phyloP scores from a whole-genome alignment of 2,797 vertebrate species.

The Chromis chromis region DNA sequence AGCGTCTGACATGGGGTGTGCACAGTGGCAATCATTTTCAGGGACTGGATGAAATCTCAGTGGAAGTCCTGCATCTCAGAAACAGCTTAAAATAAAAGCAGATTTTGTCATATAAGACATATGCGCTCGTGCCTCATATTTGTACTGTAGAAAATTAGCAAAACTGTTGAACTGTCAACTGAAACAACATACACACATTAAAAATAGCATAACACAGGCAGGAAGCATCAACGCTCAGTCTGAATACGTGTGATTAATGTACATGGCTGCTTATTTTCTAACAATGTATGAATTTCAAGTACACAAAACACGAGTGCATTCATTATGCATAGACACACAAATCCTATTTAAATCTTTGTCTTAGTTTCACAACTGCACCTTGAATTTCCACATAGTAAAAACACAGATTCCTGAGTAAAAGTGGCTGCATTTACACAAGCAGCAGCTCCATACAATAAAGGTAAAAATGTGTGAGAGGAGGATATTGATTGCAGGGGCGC shows the following conservation, averaged over 20 bases:
- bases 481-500: conserved; percentile 59
- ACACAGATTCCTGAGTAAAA: background rate
- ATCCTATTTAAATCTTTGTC: background rate
- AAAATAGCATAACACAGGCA: background rate
- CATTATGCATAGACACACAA: background rate
- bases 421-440: conserved; percentile 27
- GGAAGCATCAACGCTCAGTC: background rate
- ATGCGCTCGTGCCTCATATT: background rate
- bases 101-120: background rate
- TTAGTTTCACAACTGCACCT: background rate
- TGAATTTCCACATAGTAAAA: conserved; percentile 2
- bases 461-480: conserved; percentile 43
- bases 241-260: background rate
- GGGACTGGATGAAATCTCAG: conserved; percentile 12
- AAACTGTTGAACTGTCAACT: background rate
- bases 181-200: background rate
- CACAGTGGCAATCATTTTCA: conserved; percentile 38
- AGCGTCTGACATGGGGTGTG: conserved; percentile 23
- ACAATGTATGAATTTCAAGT: background rate
- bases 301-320: background rate
- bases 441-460: conserved; percentile 33
- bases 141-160: background rate
- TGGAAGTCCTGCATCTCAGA: background rate
- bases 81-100: conserved; percentile 28
- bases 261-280: background rate